Percentiles rank a stretch among this genome's conserved stretches.
Conservation (phyloP, 2,888 invertebrate species). For the Branchellion lobata region DNA sequence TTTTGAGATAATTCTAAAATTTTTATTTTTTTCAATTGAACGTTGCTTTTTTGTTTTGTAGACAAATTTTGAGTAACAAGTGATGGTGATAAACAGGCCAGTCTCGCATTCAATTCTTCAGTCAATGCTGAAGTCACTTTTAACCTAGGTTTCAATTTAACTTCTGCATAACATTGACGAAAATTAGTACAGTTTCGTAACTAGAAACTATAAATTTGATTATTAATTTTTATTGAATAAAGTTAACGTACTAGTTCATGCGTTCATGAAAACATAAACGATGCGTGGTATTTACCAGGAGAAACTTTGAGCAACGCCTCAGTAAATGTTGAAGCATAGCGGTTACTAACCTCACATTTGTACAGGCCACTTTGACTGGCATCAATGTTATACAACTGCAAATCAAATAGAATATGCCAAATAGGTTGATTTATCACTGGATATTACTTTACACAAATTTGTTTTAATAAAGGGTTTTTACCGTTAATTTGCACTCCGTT, state of each 20-base stretch:
- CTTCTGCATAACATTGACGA: too few relatives aligned
- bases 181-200: too few relatives aligned
- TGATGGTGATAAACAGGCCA: not conserved
- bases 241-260: too few relatives aligned
- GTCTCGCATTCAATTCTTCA: not conserved
- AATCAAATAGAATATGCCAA: too few relatives aligned
- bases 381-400: constrained; percentile 24
- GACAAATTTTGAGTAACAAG: not conserved
- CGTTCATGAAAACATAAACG: too few relatives aligned
- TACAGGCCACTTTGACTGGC: constrained; percentile 27
- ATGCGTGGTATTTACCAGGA: constrained; percentile 24
- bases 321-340: constrained; percentile 8
- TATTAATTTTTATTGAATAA: too few relatives aligned
- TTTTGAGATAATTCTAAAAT: not conserved
- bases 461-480: not conserved
- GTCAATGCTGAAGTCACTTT: not conserved
- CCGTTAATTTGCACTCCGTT: not conserved
- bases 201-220: too few relatives aligned
- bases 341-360: constrained; percentile 36
- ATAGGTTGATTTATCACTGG: too few relatives aligned
- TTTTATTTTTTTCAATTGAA: not conserved
- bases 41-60: not conserved
- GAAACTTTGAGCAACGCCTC: constrained; percentile 28
- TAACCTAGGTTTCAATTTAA: not conserved
- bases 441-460: too few relatives aligned